Base-by-base conservation (phyloP, 2,888 invertebrate genomes). In the Drosophila paracracens region DNA sequence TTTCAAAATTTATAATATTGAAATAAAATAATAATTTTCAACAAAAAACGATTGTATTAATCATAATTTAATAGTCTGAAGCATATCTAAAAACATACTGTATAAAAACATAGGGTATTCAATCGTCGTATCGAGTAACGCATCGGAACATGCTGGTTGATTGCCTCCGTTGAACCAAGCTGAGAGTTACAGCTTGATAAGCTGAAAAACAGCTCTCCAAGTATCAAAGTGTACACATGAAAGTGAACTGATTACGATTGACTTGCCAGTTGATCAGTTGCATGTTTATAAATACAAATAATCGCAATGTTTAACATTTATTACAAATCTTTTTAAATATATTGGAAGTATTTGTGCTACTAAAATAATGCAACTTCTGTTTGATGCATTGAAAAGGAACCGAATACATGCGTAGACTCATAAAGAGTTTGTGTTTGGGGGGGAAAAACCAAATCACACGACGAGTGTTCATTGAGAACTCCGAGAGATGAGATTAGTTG, bases 401-500 rank as follows among this genome's bases (percentile, higher is more conserved):
- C 40, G 61, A 67, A 57, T 16, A 63, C 31, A 63, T 31, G 4
- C 27, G 11, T 11, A 6, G 33, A 29, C 21, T 35, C 16, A 29
- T 43, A 43, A 38, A 16, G 8, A 13, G 2, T 4, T 46, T 25
- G 16, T 16, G 25, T 16, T 8, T 21, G 21, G 46, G 2, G 58
- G 59, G 51, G 52, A 31, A 61, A 74, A 70, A 0, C 74, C 58
- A 29, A 16, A 40, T 5, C 33, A 40, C 13, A 59, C 21, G 2
- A 56, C 25, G 21, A 63, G 29, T 21, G 27, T 60, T 51, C 68
- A 54, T 16, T 27, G 27, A 50, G 48, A 38, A 38, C 25, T 16
- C 38, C 35, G 56, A 52, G 60, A 60, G 60, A 69, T 74, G 63
- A 70, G 35, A 60, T 52, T 27, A 8, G 25, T 25, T 16, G 25